A percentile compares a stretch with the other conserved stretches of the same genome.
These are phyloP conservation scores for Stegodyphus dumicola DNA, from an alignment of 1,140 invertebrate species.

Conservation along the genomic window DNA sequence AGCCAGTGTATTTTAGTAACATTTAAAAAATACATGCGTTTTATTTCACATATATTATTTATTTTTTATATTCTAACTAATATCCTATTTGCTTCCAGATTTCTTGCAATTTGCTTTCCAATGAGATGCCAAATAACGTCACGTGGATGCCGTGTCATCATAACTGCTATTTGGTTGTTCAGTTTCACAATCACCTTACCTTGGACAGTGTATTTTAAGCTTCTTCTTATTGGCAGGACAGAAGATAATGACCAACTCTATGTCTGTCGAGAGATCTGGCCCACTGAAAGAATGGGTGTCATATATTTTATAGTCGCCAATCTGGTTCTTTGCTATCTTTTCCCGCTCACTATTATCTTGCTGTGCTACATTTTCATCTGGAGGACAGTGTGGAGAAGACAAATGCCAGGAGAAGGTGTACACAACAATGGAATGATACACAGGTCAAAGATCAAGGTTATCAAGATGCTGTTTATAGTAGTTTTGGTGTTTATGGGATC, in stretches of 20 bases:
- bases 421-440: slow-evolving; percentile 81
- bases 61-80: not conserved
- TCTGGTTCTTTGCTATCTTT: slow-evolving; percentile 89
- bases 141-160: slow-evolving; percentile 83
- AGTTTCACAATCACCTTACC: slow-evolving; percentile 85
- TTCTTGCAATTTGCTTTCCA: slow-evolving; percentile 94
- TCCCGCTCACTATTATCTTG: slow-evolving; percentile 90
- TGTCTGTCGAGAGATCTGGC: slow-evolving; percentile 88
- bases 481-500: slow-evolving; percentile 94
- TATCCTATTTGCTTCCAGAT: slow-evolving; percentile 74
- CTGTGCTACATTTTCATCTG: slow-evolving; percentile 93
- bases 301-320: slow-evolving; percentile 91
- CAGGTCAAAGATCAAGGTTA: slow-evolving; percentile 78
- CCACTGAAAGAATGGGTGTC: slow-evolving; percentile 79
- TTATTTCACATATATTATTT: not conserved
- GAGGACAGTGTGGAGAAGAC: slow-evolving; percentile 87
- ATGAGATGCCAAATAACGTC: slow-evolving; percentile 91
- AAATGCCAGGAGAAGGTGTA: slow-evolving; percentile 85
- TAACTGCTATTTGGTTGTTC: slow-evolving; percentile 90
- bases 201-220: slow-evolving; percentile 89
- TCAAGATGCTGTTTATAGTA: slow-evolving; percentile 94
- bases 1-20: too few species aligned
- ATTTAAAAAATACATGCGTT: not conserved
- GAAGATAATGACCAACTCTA: slow-evolving; percentile 68
- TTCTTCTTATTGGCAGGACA: slow-evolving; percentile 74